A percentile compares a stretch with the other conserved stretches of the same genome.
phyloP scores from a whole-genome alignment of 2,888 invertebrate species.

The Chrysolina haemoptera region DNA sequence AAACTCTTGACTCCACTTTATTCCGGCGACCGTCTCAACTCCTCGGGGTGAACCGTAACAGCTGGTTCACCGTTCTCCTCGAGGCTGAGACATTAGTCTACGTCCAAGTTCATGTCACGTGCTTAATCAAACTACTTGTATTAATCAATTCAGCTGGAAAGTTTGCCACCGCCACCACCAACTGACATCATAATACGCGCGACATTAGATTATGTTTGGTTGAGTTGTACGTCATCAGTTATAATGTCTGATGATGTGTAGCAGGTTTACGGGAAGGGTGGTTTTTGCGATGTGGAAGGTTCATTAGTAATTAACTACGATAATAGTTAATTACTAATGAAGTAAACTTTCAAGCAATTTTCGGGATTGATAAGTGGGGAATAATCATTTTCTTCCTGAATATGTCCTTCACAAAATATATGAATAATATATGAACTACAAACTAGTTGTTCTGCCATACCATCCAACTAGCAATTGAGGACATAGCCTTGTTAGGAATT shows the following conservation, averaged over 20 bases:
- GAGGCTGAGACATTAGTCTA: constrained; percentile 62
- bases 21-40: constrained; percentile 32
- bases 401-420: too few species aligned
- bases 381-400: too few species aligned
- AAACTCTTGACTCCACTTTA: constrained; percentile 55
- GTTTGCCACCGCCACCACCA: constrained; percentile 49
- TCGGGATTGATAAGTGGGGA: too few species aligned
- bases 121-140: constrained; percentile 65
- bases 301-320: too few species aligned
- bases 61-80: constrained; percentile 42
- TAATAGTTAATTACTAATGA: too few species aligned
- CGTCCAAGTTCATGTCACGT: constrained; percentile 64
- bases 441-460: too few species aligned
- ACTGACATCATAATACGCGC: constrained; percentile 51
- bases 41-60: constrained; percentile 46
- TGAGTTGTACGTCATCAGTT: constrained; percentile 29
- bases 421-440: too few species aligned
- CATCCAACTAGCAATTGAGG: too few species aligned
- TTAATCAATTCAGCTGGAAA: constrained; percentile 62
- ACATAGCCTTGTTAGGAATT: too few species aligned
- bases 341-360: too few species aligned
- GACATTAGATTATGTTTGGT: constrained; percentile 54
- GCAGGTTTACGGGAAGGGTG: background rate
- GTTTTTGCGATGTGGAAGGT: background rate
- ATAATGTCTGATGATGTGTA: background rate